These are phyloP conservation scores for Mesorhabditis belari DNA, from an alignment of 2,888 invertebrate species.

Conservation along the genomic window DNA sequence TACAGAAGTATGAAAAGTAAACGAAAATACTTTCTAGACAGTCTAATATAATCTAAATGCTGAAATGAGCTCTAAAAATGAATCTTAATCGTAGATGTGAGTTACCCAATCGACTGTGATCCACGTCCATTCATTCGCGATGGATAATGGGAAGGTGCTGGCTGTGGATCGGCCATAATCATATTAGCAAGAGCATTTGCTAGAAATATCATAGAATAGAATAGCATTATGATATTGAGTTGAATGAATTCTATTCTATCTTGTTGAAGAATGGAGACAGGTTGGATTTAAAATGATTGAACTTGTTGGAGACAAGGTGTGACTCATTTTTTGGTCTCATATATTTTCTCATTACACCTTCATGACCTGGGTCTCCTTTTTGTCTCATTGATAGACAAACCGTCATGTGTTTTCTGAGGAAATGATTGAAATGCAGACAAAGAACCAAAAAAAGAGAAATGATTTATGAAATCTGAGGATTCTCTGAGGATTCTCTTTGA, in stretches of 20 bases:
- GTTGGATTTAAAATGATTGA: too few relatives aligned
- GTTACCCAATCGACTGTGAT: too few relatives aligned
- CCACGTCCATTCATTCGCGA: too few relatives aligned
- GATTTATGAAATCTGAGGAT: background rate
- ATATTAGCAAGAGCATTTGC: background rate
- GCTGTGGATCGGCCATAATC: constrained; percentile 1
- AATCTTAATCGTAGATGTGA: background rate
- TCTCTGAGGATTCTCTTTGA: background rate
- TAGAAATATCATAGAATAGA: too few relatives aligned
- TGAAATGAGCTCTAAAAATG: too few relatives aligned
- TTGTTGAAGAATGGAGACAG: too few relatives aligned
- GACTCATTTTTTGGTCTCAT: background rate
- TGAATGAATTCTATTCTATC: too few relatives aligned
- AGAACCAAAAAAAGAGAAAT: background rate
- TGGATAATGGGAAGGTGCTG: background rate
- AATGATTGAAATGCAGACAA: background rate
- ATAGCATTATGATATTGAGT: background rate
- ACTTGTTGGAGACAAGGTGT: background rate
- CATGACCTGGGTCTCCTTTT: background rate
- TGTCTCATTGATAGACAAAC: background rate
- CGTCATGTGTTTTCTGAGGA: background rate
- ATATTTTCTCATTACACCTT: background rate
- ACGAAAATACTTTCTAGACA: too few relatives aligned
- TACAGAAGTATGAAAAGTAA: too few relatives aligned
- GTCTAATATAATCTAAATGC: too few relatives aligned